Conservation (phyloP, 2,797 vertebrate species). For the Dromococcyx pavoninus region DNA sequence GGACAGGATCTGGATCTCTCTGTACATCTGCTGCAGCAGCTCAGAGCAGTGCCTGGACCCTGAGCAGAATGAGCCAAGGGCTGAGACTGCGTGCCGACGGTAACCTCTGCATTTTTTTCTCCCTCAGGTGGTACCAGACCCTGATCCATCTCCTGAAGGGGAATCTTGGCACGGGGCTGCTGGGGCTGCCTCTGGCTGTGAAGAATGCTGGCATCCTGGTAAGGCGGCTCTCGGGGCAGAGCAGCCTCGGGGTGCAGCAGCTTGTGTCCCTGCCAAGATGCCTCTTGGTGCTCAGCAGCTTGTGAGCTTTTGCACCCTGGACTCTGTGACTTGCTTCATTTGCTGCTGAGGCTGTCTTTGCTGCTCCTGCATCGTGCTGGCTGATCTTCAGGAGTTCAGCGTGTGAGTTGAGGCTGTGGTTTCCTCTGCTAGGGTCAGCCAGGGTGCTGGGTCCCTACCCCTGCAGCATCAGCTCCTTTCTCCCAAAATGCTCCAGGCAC, state of each 20-base stretch:
- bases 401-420: background rate
- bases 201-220: conserved; percentile 95
- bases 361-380: background rate
- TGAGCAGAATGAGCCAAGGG: background rate
- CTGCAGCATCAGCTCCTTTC: too few relatives aligned
- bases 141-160: conserved; percentile 95
- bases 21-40: background rate
- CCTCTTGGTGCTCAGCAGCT: background rate
- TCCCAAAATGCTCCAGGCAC: too few relatives aligned
- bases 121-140: conserved; percentile 88
- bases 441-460: background rate
- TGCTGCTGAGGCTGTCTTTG: background rate
- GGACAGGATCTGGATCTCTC: background rate
- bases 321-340: background rate
- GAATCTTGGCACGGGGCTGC: conserved; percentile 94
- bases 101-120: background rate
- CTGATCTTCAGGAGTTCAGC: background rate
- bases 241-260: fast-evolving
- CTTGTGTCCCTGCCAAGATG: background rate
- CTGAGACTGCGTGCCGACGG: background rate
- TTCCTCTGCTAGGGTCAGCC: background rate
- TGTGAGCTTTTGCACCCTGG: background rate
- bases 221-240: background rate
- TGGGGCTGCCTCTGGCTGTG: conserved; percentile 92
- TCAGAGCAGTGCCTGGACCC: background rate